phyloP scores from a whole-genome alignment of 1,140 invertebrate species.

The Saxidomus purpurata region DNA sequence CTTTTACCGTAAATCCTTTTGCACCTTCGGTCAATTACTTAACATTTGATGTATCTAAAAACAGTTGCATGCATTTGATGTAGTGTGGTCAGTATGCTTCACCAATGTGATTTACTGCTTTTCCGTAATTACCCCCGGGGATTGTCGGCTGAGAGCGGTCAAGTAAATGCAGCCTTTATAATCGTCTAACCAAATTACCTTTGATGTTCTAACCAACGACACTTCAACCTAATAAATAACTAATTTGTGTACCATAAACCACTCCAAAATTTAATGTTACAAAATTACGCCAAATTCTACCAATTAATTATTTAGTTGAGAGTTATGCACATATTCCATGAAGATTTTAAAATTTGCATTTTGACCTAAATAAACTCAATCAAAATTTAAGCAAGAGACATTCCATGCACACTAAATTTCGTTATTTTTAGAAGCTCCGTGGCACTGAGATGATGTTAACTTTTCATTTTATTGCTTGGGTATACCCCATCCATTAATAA shows the following conservation, averaged over 20 bases:
- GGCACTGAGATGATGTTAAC: no score
- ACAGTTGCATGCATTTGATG: neutral
- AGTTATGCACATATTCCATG: no score
- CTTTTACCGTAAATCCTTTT: no score
- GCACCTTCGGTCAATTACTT: neutral
- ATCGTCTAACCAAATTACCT: neutral
- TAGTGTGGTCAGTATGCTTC: neutral
- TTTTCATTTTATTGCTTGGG: no score
- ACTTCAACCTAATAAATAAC: constrained; percentile 62
- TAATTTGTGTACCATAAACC: constrained; percentile 33
- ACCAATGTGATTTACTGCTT: constrained; percentile 34
- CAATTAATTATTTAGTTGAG: no score
- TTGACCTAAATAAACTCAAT: no score
- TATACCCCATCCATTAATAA: no score
- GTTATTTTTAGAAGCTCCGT: no score
- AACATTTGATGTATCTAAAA: neutral
- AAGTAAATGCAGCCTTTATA: constrained; percentile 43
- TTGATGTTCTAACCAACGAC: constrained; percentile 40
- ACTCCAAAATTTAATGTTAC: neutral
- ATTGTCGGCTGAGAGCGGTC: neutral
- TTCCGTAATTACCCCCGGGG: constrained; percentile 20
- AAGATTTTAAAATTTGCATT: no score
- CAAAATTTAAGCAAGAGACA: no score
- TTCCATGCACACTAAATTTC: no score
- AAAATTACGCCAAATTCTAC: no score